Conservation (phyloP, 2,888 invertebrate genomes). For the Nephrotoma appendiculata region DNA sequence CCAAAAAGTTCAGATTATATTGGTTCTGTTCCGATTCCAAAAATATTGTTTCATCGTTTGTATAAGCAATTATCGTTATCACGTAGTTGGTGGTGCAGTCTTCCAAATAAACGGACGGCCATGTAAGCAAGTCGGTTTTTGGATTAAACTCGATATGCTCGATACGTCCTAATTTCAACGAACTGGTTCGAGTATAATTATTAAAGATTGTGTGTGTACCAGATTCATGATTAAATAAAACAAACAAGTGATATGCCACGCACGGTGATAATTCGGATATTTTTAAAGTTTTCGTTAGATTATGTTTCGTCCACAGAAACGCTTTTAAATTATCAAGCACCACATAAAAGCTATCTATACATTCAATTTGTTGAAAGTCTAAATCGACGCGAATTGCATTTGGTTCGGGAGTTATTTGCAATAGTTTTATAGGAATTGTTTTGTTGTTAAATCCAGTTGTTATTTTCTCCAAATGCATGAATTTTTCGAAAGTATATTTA, state of each 20-base stretch:
- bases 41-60: not conserved
- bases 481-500: not conserved
- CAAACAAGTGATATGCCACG: not conserved
- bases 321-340: not conserved
- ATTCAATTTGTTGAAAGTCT: not conserved
- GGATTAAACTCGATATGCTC: not conserved
- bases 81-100: not conserved
- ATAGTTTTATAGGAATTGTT: not conserved
- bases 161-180: not conserved
- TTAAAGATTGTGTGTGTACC: not conserved
- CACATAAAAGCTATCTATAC: not conserved
- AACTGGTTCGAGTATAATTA: not conserved
- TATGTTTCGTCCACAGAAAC: not conserved
- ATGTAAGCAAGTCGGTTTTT: not conserved
- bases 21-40: not conserved
- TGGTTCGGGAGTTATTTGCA: not conserved
- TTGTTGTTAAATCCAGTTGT: not conserved
- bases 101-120: not conserved
- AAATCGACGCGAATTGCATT: not conserved
- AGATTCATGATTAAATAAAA: not conserved
- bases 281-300: not conserved
- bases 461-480: not conserved
- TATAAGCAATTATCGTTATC: not conserved
- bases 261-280: not conserved
- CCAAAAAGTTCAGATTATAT: not conserved